Evolutionary conservation across 1,140 invertebrate genomes (phyloP).

Genomic region (Parapsyche elsis): DNA sequence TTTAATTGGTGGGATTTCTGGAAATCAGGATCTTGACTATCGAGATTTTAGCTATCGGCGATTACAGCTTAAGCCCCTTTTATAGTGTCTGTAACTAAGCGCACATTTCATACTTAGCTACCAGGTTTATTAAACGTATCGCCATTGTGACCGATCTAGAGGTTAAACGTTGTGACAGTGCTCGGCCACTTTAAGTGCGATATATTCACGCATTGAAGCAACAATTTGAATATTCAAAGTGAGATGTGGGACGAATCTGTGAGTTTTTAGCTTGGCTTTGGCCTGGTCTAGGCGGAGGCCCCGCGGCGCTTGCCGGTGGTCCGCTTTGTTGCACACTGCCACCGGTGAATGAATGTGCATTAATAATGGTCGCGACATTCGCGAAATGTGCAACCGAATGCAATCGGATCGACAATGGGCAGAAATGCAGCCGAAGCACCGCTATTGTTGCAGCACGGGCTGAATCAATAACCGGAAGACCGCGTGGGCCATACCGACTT

Average conservation of each 20-base stretch:
- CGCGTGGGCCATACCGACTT: not conserved
- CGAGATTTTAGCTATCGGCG: too few relatives aligned
- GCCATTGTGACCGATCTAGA: too few relatives aligned
- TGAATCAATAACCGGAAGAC: conserved; percentile 3
- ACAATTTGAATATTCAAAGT: not conserved
- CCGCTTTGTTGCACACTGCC: conserved; percentile 35
- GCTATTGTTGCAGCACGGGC: not conserved
- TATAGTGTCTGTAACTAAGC: too few relatives aligned
- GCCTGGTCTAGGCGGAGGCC: not conserved
- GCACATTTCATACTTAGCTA: too few relatives aligned
- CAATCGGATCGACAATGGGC: conserved; percentile 31
- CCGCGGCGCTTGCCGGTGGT: conserved; percentile 32
- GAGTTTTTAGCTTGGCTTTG: not conserved
- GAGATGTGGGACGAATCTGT: not conserved
- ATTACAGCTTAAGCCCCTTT: too few relatives aligned
- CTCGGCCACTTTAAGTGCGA: too few relatives aligned
- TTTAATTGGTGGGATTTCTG: too few relatives aligned
- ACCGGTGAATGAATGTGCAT: conserved; percentile 35
- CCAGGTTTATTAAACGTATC: too few relatives aligned
- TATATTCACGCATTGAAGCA: not conserved
- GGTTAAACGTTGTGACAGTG: too few relatives aligned
- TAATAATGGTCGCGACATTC: conserved; percentile 35
- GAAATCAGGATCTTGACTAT: too few relatives aligned
- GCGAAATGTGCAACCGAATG: conserved; percentile 38
- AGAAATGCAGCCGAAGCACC: conserved; percentile 19